Evolutionary conservation across 2,888 invertebrate genomes (phyloP), one percentile per base, ranked within the genome.

Genomic region (Cheilosia scutellata): DNA sequence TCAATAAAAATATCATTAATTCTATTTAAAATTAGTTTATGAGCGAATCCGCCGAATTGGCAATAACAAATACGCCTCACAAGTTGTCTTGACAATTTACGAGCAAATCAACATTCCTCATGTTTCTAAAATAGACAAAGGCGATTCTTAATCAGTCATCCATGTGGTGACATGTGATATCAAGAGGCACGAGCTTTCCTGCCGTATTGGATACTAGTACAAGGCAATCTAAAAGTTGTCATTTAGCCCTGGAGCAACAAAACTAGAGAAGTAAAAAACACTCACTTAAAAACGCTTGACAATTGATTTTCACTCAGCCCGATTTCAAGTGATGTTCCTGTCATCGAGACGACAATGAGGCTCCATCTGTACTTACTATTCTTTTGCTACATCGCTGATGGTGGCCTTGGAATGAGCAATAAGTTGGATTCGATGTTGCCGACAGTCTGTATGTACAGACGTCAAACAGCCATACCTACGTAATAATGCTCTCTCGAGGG

Each of bases 1-100:
- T 31, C 55, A 75, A 75, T 75, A 42, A 62, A 75, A 82, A 70
- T 6, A 20, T 70, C 63, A 63, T 70, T 68, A 75, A 57, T 80
- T 75, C 49, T 75, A 57, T 70, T 63, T 44, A 42, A 60, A 47
- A n/a, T 42, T 16, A 47, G 44, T 11, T 37, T 37, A 37, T 11
- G 37, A 37, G 4, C 37, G 37, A 37, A 37, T 11, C 37, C 11
- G 37, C 11, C 37, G 37, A 37, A 4, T 37, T 37, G 37, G 11
- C 37, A 37, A 37, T 11, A 11, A 11, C 4, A 0, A 37, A 37
- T 11, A 4, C 11, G 37, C 37, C 37, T 0, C 37, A 37, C 37
- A 37, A 37, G 37, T 37, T 11, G 37, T 37, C 37, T 37, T 37
- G 37, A 37, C 37, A 37, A 37, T 37, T 37, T 37, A 37, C 3